A percentile compares a stretch with the other conserved stretches of the same genome.
Conservation (phyloP, 2,797 vertebrate genomes). For the Danionella dracula region DNA sequence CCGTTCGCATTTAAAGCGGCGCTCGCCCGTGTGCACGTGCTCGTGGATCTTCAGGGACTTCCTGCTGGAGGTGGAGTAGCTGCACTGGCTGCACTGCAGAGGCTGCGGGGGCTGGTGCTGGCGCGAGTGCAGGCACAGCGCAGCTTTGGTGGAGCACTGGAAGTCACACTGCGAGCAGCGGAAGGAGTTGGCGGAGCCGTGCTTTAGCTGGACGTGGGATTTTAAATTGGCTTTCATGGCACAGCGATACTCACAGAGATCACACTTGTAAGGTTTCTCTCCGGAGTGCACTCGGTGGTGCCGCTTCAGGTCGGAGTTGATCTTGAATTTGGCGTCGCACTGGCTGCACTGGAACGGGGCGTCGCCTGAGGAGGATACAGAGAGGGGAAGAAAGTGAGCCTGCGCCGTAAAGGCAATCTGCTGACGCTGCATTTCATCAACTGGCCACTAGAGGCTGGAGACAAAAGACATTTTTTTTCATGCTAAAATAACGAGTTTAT, state of each 20-base stretch:
- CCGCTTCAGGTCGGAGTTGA: constrained; percentile 96
- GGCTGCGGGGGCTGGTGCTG: constrained; percentile 84
- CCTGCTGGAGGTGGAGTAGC: constrained; percentile 89
- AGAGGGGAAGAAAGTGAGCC: neutral
- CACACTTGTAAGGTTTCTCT: constrained; percentile 95
- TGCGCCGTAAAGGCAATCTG: too few relatives aligned
- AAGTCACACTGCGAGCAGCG: constrained; percentile 85
- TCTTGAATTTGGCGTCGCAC: constrained; percentile 97
- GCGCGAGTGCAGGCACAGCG: constrained; percentile 83
- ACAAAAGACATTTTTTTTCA: too few relatives aligned
- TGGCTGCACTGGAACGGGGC: constrained; percentile 94
- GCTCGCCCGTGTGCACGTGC: constrained; percentile 86
- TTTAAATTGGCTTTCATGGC: constrained; percentile 98
- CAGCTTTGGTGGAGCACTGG: constrained; percentile 83
- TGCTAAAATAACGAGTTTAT: too few relatives aligned
- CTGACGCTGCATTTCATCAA: too few relatives aligned
- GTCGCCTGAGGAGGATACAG: constrained; percentile 70
- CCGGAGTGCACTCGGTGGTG: constrained; percentile 94
- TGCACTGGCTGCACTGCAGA: constrained; percentile 83
- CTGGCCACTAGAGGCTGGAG: too few relatives aligned
- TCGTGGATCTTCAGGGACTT: constrained; percentile 88
- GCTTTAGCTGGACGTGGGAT: constrained; percentile 90
- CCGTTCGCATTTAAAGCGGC: constrained; percentile 84
- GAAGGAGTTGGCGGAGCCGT: constrained; percentile 76
- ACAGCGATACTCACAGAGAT: constrained; percentile 91